Conservation (phyloP, 2,113 vertebrate species). For the Ranitomeya imitator region DNA sequence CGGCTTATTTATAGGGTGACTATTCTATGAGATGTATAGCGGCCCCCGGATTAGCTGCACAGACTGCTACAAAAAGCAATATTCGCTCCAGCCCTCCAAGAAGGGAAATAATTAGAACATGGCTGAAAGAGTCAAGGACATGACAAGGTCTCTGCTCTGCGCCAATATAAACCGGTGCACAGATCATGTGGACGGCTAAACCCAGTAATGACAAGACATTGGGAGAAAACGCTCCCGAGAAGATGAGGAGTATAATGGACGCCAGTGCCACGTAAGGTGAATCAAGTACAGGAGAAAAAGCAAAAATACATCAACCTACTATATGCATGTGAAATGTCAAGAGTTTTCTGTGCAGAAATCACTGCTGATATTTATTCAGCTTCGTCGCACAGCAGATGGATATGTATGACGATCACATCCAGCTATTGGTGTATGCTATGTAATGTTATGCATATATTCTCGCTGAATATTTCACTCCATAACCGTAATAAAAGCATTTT, state of each 20-base stretch:
- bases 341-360: too few relatives aligned
- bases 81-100: constrained; percentile 1
- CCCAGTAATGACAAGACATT: neutral
- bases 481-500: too few relatives aligned
- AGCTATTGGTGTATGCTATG: too few relatives aligned
- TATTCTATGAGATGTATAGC: constrained; percentile 35
- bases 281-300: neutral
- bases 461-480: too few relatives aligned
- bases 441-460: too few relatives aligned
- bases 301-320: neutral
- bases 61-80: constrained; percentile 22
- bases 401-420: too few relatives aligned
- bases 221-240: neutral
- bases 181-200: neutral
- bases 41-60: neutral
- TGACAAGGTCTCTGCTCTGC: constrained; percentile 6
- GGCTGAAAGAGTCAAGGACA: constrained; percentile 38
- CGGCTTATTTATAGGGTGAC: constrained; percentile 32
- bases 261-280: neutral
- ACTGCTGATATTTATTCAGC: too few relatives aligned
- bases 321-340: too few relatives aligned
- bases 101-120: constrained; percentile 8
- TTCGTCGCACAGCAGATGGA: too few relatives aligned
- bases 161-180: neutral
- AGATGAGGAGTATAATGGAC: neutral